Percentiles rank a stretch among this genome's conserved stretches.
Evolutionary conservation across 2,797 vertebrate genomes (phyloP).

Genomic region (Melanotaenia boesemani): DNA sequence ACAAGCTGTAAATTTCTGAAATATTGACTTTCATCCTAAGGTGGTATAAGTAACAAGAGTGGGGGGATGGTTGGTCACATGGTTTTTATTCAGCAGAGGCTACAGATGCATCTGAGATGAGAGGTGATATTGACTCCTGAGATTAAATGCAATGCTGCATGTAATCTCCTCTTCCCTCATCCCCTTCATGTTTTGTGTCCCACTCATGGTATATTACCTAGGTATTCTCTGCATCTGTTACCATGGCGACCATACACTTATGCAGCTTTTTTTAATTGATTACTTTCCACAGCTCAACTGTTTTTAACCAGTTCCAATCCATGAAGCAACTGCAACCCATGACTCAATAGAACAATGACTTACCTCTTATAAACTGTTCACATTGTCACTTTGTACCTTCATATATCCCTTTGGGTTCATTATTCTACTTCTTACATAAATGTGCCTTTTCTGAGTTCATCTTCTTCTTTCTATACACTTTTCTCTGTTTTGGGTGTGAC

Average conservation of each 20-base stretch:
- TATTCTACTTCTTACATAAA: conserved; percentile 52
- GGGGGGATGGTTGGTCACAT: conserved; percentile 33
- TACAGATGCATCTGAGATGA: background rate
- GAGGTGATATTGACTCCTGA: background rate
- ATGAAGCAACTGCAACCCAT: background rate
- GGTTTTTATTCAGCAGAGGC: background rate
- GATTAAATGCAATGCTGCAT: conserved; percentile 9
- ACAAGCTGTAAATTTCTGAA: conserved; percentile 24
- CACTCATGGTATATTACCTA: background rate
- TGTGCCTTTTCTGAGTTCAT: conserved; percentile 6
- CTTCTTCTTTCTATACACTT: background rate
- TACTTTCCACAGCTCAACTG: background rate
- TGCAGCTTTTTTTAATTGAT: background rate
- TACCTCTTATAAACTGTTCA: background rate
- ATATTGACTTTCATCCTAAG: conserved; percentile 24
- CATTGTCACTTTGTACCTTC: background rate
- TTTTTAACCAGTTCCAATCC: background rate
- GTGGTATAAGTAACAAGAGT: conserved; percentile 11
- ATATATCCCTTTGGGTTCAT: conserved; percentile 23
- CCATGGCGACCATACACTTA: background rate
- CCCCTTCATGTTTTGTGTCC: background rate
- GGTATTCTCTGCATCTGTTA: background rate
- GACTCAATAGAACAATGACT: background rate
- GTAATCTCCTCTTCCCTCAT: background rate
- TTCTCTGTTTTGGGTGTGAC: background rate